Percentiles rank a stretch among this genome's conserved stretches.
phyloP scores from a whole-genome alignment of 2,113 vertebrate species.

The Pseudorectes ferrugineus region DNA sequence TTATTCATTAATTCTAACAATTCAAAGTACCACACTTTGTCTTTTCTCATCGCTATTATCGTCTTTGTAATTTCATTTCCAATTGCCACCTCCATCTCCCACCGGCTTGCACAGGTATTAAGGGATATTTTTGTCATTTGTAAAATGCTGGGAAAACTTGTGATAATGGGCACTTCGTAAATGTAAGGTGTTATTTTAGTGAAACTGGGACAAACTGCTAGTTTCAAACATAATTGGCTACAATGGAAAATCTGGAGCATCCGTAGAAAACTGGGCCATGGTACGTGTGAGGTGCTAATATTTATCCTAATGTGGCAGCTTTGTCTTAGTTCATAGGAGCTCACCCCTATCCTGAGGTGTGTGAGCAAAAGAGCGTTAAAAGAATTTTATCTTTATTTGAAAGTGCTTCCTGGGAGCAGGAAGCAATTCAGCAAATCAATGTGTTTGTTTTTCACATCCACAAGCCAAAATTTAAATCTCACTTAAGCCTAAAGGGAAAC shows the following conservation, averaged over 20 bases:
- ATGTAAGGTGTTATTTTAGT: slow-evolving; percentile 35
- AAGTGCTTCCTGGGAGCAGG: slow-evolving; percentile 5
- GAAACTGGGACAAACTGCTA: slow-evolving; percentile 50
- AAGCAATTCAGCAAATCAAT: not conserved
- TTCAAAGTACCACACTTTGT: not conserved
- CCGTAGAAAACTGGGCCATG: not conserved
- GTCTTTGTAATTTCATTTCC: not conserved
- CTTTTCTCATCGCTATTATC: not conserved
- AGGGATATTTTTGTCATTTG: slow-evolving; percentile 3
- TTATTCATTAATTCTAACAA: not conserved
- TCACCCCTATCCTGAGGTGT: not conserved
- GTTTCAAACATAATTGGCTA: slow-evolving; percentile 51
- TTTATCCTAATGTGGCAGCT: not conserved
- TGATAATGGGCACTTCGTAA: slow-evolving; percentile 27
- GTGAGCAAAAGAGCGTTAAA: not conserved
- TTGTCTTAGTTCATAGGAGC: not conserved
- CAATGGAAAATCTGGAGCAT: slow-evolving; percentile 44
- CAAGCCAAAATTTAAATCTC: slow-evolving; percentile 51
- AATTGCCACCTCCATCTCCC: not conserved
- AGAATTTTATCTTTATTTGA: not conserved
- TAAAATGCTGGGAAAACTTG: not conserved
- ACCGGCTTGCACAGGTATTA: not conserved
- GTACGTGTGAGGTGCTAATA: not conserved
- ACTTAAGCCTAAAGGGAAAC: slow-evolving; percentile 41
- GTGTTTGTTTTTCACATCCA: slow-evolving; percentile 31